Evolutionary conservation across 2,888 invertebrate species (phyloP).

Genomic region (Vesta saturnalis): DNA sequence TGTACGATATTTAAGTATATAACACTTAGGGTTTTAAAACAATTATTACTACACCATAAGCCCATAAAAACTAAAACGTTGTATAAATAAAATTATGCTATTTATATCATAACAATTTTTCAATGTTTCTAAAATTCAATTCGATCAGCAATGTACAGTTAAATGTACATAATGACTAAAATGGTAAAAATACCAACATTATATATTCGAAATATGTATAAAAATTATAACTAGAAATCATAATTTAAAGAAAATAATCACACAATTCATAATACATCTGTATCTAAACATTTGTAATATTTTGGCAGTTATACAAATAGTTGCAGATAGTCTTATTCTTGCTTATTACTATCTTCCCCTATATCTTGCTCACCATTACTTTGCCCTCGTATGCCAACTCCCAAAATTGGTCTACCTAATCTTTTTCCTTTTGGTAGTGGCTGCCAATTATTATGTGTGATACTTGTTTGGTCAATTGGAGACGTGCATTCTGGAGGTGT

Average conservation of each 20-base stretch:
- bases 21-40: not conserved
- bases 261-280: no score
- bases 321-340: not conserved
- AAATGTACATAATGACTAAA: no score
- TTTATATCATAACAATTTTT: not conserved
- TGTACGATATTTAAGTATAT: no score
- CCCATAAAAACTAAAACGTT: not conserved
- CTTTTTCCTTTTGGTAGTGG: slow-evolving; percentile 39
- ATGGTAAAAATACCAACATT: no score
- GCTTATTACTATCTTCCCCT: not conserved
- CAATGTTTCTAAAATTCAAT: not conserved
- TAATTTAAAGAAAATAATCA: no score
- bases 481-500: slow-evolving; percentile 45
- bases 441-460: slow-evolving; percentile 20
- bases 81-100: not conserved
- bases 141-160: no score
- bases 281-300: no score
- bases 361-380: slow-evolving; percentile 31
- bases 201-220: no score
- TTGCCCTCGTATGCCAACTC: slow-evolving; percentile 54
- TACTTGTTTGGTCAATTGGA: slow-evolving; percentile 34
- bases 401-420: slow-evolving; percentile 57
- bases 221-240: no score
- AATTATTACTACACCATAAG: not conserved
- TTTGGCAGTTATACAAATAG: no score